phyloP scores from a whole-genome alignment of 2,797 vertebrate genomes.

The Tympanoctomys barrerae region DNA sequence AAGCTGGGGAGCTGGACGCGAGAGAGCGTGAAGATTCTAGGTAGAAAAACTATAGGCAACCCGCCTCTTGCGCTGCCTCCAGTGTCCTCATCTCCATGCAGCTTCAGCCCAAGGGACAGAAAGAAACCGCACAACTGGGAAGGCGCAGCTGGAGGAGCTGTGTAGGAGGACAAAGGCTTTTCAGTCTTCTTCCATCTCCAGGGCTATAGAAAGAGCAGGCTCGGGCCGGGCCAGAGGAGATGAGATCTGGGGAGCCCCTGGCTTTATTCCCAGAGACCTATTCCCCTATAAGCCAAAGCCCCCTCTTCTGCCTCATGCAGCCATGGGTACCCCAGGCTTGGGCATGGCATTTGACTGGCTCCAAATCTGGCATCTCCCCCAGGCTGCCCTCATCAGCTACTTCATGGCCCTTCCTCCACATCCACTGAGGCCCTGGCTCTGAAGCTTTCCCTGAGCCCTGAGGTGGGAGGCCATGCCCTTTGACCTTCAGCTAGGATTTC shows the following conservation, averaged over 20 bases:
- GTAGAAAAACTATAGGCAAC: background rate
- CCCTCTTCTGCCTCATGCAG: background rate
- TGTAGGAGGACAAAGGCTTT: background rate
- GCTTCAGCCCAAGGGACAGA: background rate
- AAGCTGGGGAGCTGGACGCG: background rate
- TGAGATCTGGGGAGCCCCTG: background rate
- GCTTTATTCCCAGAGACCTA: background rate
- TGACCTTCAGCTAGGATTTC: background rate
- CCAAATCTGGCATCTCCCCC: rapidly evolving
- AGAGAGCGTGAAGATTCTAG: background rate
- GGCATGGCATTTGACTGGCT: background rate
- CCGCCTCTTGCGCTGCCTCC: background rate
- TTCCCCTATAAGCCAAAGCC: no score
- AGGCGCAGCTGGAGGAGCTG: background rate
- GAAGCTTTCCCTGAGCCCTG: background rate
- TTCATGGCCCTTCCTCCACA: rapidly evolving
- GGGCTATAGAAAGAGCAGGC: background rate
- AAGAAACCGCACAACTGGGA: background rate
- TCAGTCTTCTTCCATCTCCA: background rate
- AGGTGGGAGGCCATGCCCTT: background rate
- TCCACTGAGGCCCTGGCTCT: background rate
- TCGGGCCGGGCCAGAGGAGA: background rate
- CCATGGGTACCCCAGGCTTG: background rate
- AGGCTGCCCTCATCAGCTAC: background rate
- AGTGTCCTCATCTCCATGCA: background rate